Base-by-base conservation (phyloP, 2,888 invertebrate genomes). In the Bombylius discolor region DNA sequence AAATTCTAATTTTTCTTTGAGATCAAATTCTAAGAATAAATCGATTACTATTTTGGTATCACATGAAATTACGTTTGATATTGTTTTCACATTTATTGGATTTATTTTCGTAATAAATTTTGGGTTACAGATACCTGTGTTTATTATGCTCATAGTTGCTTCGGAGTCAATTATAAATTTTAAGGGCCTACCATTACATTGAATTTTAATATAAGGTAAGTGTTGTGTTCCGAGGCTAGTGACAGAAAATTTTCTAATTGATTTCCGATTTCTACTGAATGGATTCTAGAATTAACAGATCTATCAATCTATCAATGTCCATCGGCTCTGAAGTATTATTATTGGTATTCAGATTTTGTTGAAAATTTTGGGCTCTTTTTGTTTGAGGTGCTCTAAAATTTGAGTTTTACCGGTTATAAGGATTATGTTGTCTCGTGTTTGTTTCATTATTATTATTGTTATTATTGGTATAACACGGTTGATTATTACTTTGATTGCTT, bases 171-270 rank as follows among this genome's bases (percentile, higher is more conserved):
- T 49, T 9, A 59, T 36, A 31, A 58, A 51, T 48, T 51, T 58
- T 31, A 59, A 33, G 3, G 44, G 55, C 50, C 56, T 60, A 14
- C 52, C 47, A 33, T 50, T 58, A 1, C 56, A 49, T 49, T 53
- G 51, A 2, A 51, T n/a, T 23, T 56, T 51, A 55, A 58, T 60
- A 56, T 55, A 58, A 53, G 57, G 58, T 33, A 58, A 13, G 53
- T 36, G 32, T 44, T 51, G 50, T 33, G 33, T 47, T 46, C 55
- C 51, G 51, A 51, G 51, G 55, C 48, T 50, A 14, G 11, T 51
- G n/a, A 55, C 14, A 23, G 55, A 55, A 55, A 55, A 55, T 55
- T 55, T 55, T 51, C 33, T 42, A 23, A 32, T 49, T 8, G n/a
- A 12, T 33, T 32, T 13, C 13, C 8, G 13, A 32, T 39, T 48